Conservation (phyloP, 2,113 vertebrate genomes). For the Chloebia gouldiae region DNA sequence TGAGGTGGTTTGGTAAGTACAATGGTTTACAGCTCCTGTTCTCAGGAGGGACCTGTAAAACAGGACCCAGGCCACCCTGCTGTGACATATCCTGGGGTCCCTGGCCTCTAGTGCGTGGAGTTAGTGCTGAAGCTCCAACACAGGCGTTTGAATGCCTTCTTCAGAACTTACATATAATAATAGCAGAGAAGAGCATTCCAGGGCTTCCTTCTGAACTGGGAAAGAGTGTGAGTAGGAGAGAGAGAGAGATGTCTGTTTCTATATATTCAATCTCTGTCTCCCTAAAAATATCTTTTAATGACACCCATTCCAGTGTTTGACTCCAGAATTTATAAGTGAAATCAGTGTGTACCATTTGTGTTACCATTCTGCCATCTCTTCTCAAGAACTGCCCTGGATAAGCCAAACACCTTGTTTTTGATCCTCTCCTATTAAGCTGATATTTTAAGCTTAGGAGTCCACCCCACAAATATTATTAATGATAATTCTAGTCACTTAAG, state of each 20-base stretch:
- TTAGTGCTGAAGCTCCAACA: background rate
- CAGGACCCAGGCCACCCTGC: background rate
- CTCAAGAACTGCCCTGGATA: background rate
- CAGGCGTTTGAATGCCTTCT: background rate
- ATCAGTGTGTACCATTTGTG: background rate
- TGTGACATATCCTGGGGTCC: background rate
- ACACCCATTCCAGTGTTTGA: background rate
- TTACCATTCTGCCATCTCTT: background rate
- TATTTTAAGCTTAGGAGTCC: background rate
- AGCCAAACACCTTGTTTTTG: background rate
- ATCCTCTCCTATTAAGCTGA: background rate
- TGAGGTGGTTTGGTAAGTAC: accelerated
- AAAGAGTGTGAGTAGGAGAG: background rate
- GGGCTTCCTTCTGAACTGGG: background rate
- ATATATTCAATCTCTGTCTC: background rate
- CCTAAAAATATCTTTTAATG: slow-evolving; percentile 3
- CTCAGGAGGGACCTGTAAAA: background rate
- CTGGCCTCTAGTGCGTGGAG: background rate
- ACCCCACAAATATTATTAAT: background rate
- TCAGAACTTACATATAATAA: background rate
- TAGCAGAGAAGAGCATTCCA: background rate
- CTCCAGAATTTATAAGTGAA: background rate
- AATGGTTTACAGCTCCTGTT: background rate
- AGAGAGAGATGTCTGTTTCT: background rate
- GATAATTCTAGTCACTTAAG: background rate